Evolutionary conservation across 2,113 vertebrate genomes (phyloP).

Genomic region (Neofelis nebulosa): DNA sequence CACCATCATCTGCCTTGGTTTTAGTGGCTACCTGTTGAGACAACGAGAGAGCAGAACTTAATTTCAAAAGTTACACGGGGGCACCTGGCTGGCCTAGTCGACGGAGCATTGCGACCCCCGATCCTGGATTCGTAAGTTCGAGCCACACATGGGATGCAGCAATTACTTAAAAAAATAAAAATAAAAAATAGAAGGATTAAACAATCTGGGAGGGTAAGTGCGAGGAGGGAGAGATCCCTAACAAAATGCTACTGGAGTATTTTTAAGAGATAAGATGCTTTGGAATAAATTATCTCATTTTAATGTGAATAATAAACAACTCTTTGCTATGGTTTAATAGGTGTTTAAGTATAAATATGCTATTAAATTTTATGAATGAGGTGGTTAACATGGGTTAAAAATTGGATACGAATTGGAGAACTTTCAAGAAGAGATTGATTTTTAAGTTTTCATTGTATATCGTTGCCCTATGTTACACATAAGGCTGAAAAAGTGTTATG

Average conservation of each 20-base stretch:
- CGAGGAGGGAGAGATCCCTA: background rate
- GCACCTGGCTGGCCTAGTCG: background rate
- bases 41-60: background rate
- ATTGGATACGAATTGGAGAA: background rate
- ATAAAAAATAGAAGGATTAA: too few species aligned
- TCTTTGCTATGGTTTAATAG: background rate
- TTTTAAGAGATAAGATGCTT: background rate
- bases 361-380: background rate
- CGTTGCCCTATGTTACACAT: background rate
- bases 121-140: background rate
- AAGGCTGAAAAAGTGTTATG: background rate
- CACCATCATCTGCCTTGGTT: background rate
- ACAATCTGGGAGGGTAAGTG: background rate
- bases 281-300: background rate
- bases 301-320: background rate
- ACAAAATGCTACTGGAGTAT: background rate
- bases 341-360: background rate
- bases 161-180: too few species aligned
- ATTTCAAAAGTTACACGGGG: background rate
- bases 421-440: background rate
- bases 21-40: background rate
- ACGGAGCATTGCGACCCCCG: background rate
- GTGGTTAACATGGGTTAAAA: background rate
- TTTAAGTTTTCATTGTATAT: background rate
- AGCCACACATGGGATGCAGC: too few species aligned